These are phyloP conservation scores for Penaeus indicus DNA, from an alignment of 1,140 invertebrate genomes.

Conservation along the genomic window DNA sequence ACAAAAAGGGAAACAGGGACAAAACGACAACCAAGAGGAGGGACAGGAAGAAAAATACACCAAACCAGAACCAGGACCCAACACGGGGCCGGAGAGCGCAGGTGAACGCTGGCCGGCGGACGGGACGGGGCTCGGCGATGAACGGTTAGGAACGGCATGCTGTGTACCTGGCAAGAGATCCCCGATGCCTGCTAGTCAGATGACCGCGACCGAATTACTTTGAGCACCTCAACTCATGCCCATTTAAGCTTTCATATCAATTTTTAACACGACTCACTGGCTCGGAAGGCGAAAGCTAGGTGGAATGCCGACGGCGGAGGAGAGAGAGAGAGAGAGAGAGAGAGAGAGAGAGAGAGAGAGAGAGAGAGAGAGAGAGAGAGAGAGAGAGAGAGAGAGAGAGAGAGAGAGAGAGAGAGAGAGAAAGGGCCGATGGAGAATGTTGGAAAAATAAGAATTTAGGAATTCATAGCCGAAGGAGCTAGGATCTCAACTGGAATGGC, in stretches of 20 bases:
- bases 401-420: no score
- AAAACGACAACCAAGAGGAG: not conserved
- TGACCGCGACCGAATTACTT: slow-evolving; percentile 15
- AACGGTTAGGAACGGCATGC: slow-evolving; percentile 38
- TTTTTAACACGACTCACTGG: not conserved
- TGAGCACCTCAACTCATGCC: slow-evolving; percentile 16
- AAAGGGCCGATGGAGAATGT: no score
- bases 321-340: no score
- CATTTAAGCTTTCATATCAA: slow-evolving; percentile 33
- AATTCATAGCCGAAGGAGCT: no score
- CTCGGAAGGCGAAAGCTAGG: not conserved
- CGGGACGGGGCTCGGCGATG: not conserved
- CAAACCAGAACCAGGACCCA: no score
- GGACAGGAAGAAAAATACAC: not conserved
- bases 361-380: no score
- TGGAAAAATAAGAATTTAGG: no score
- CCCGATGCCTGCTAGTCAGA: slow-evolving; percentile 5
- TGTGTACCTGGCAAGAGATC: slow-evolving; percentile 18
- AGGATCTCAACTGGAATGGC: no score
- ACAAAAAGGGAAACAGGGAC: not conserved
- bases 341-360: no score
- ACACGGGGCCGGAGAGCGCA: not conserved
- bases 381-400: no score
- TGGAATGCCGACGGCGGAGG: not conserved
- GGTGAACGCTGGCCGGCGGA: not conserved